Evolutionary conservation across 2,113 vertebrate species (phyloP), one percentile per base, ranked within the genome.

Genomic region (Callaeas wilsoni): DNA sequence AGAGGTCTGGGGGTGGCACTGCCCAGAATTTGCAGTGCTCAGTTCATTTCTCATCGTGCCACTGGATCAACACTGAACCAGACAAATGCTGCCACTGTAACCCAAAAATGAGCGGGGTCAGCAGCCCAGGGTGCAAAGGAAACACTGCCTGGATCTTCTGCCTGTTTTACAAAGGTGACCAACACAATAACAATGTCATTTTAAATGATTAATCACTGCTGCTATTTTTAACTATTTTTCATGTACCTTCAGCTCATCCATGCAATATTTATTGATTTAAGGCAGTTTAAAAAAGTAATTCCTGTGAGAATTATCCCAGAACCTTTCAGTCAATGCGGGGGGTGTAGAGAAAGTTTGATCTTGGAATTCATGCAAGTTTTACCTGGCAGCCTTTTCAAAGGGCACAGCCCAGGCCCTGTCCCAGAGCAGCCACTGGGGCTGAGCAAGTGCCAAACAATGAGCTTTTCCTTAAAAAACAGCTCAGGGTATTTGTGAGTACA

Each of bases 11-110:
- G 73, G 70, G 42, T 79, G 77, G 79, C 82, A 30, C 46, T 27
- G 55, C 26, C 42, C 59, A 1, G 10, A 5, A 15, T n/a, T 30
- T 21, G 81, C 73, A 93, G 7, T 2, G 50, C 33, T 94, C 42
- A 6, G 41, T 44, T 94, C 87, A 83, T 96, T 91, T 65, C 90
- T 97, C 92, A 75, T 9, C 13, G 8, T 91, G 95, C 91, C 88
- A 50, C 71, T 74, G 82, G 29, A 70, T 84, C 94, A 95, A 90
- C 96, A 89, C 69, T 12, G 26, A 78, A 19, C 9, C 35, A 95
- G 84, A 89, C 52, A 89, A 64, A 76, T 37, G 83, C 85, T 96
- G 93, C 91, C 87, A 69, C 87, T 74, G 11, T 10, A 62, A 60
- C 68, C 73, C 57, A 22, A 20, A 65, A 80, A 75, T 50, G 15